Evolutionary conservation across 2,888 invertebrate genomes (phyloP), one percentile per base, ranked within the genome.

Genomic region (Tenthredo mesomela): DNA sequence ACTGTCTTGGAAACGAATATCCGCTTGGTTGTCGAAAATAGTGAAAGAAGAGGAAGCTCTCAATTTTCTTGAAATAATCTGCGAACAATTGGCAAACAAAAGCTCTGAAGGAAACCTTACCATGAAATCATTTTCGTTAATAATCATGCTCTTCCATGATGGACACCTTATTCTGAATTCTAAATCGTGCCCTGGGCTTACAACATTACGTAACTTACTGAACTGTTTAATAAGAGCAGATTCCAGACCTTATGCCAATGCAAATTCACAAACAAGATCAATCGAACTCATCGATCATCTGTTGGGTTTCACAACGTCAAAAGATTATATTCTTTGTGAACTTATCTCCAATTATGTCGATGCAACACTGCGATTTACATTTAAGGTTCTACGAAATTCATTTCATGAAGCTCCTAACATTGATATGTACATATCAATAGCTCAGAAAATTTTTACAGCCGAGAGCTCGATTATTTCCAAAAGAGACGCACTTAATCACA

Each of bases 231-330:
- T 86, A 58, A 86, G 84, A 29, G 85, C 89, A 33, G 88, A 90
- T 78, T 29, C 84, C 5, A 90, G 93, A 86, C 90, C 90, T 4
- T 93, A 93, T 82, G 89, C 89, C 7, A 85, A 90, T 86, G 65
- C 86, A 54, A 43, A 65, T 21, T 85, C 85, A 2, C 86, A 83
- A 15, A 82, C 88, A 33, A 87, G 86, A 86, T 84, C 87, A 12
- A 85, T 90, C 40, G 88, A 88, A 84, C 86, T 92, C 21, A 83
- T 90, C 25, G 86, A 87, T n/a, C 47, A 87, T 86, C 86, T 90
- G 18, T 61, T 90, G 33, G 40, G 43, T 21, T 40, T 84, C n/a
- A 47, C 37, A 84, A 15, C 82, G 86, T 70, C 86, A 37, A 21
- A 58, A 86, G 78, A 84, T 58, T 21, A 47, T 21, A 15, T 84